phyloP scores from a whole-genome alignment of 2,888 invertebrate genomes.

The Caenorhabditis sp. region DNA sequence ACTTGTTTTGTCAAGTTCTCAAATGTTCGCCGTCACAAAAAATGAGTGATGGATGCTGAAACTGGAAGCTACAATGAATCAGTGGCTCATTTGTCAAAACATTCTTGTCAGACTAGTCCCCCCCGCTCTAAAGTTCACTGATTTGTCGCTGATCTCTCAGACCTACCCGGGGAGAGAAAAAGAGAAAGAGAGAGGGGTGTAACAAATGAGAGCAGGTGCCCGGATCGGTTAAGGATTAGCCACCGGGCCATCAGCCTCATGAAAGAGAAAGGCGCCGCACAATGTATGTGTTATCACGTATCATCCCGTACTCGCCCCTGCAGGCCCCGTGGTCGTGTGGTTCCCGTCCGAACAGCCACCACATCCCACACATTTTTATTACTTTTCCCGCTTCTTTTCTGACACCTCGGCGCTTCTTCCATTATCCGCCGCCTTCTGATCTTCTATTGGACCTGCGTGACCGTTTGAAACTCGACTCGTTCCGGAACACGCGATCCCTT shows the following conservation, averaged over 20 bases:
- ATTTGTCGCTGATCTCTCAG: constrained; percentile 24
- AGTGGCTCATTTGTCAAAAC: constrained; percentile 39
- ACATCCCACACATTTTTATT: constrained; percentile 41
- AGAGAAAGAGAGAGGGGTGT: constrained; percentile 1
- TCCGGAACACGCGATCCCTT: neutral
- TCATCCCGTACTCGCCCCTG: constrained; percentile 15
- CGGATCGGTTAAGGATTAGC: constrained; percentile 38
- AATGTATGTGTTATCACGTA: constrained; percentile 56
- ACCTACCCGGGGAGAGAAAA: neutral
- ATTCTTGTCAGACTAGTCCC: constrained; percentile 27
- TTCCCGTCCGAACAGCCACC: constrained; percentile 20
- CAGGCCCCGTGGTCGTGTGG: too few relatives aligned
- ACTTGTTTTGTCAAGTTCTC: neutral
- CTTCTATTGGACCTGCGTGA: too few relatives aligned
- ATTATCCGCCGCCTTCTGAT: too few relatives aligned
- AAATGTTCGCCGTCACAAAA: constrained; percentile 17
- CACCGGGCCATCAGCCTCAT: neutral
- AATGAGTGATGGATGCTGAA: constrained; percentile 24
- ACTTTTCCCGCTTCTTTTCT: constrained; percentile 13
- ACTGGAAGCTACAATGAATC: neutral
- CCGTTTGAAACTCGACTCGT: constrained; percentile 1
- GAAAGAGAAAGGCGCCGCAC: constrained; percentile 8
- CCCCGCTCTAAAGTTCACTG: constrained; percentile 7
- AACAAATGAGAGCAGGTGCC: constrained; percentile 50
- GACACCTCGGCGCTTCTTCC: constrained; percentile 22